Evolutionary conservation across 2,888 invertebrate species (phyloP).

Genomic region (Diogma glabrata): DNA sequence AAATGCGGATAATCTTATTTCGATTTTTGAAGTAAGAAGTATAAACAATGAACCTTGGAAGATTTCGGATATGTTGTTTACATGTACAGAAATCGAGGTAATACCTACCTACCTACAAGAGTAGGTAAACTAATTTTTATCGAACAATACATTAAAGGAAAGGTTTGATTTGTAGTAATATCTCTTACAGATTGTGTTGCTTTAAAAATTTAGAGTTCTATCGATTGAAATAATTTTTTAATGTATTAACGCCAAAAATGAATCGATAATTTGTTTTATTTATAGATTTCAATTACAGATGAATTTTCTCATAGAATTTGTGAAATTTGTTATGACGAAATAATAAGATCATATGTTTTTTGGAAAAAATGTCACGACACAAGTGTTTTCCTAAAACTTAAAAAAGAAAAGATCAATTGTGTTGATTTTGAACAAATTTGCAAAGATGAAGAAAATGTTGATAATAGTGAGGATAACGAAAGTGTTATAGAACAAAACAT

Average conservation of each 20-base stretch:
- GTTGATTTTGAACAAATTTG: background rate
- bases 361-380: constrained; percentile 1
- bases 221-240: too few species aligned
- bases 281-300: background rate
- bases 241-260: too few species aligned
- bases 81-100: constrained; percentile 3
- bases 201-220: too few species aligned
- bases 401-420: background rate
- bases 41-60: background rate
- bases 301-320: background rate
- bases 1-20: background rate
- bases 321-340: background rate
- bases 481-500: background rate
- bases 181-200: too few species aligned
- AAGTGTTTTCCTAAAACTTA: background rate
- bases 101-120: too few species aligned
- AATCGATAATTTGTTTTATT: too few species aligned
- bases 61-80: constrained; percentile 5
- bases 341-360: background rate
- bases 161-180: too few species aligned
- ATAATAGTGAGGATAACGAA: background rate
- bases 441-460: background rate
- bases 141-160: too few species aligned
- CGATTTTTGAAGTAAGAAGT: background rate
- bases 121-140: too few species aligned